phyloP scores from a whole-genome alignment of 2,797 vertebrate species.

The Danio kyathit region DNA sequence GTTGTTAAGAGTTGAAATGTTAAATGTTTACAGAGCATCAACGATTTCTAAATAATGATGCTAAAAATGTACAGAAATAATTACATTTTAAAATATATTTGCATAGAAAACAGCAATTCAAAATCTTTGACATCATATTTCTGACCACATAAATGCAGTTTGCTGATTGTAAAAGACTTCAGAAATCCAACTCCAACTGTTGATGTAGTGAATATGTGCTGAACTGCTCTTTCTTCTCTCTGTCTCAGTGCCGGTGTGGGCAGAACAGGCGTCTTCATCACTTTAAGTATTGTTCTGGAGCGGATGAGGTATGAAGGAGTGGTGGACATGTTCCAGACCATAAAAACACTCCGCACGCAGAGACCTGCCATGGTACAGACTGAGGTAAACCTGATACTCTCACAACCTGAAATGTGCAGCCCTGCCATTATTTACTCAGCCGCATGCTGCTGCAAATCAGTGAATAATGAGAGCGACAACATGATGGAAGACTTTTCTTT shows the following conservation, averaged over 20 bases:
- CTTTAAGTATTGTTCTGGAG: slow-evolving; percentile 95
- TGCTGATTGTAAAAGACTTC: not conserved
- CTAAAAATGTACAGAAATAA: not conserved
- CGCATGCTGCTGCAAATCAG: not conserved
- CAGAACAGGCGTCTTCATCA: slow-evolving; percentile 94
- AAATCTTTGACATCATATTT: not conserved
- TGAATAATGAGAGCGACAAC: not conserved
- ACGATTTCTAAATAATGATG: not conserved
- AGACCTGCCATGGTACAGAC: slow-evolving; percentile 98
- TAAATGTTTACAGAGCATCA: not conserved
- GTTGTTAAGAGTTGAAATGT: not conserved
- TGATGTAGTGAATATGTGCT: not conserved
- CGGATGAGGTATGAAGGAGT: slow-evolving; percentile 96
- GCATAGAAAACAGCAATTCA: too few species aligned
- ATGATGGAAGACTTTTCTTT: not conserved
- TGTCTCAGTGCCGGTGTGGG: slow-evolving; percentile 91
- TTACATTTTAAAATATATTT: too few species aligned
- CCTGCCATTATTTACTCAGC: too few species aligned
- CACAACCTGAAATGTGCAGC: not conserved
- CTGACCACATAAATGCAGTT: not conserved
- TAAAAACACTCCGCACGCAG: slow-evolving; percentile 95
- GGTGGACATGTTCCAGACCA: slow-evolving; percentile 97
- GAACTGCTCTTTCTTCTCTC: not conserved
- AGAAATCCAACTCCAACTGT: not conserved
- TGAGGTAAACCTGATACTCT: slow-evolving; percentile 80